Conservation (phyloP, 2,113 vertebrate genomes). For the Spheniscus mendiculus region DNA sequence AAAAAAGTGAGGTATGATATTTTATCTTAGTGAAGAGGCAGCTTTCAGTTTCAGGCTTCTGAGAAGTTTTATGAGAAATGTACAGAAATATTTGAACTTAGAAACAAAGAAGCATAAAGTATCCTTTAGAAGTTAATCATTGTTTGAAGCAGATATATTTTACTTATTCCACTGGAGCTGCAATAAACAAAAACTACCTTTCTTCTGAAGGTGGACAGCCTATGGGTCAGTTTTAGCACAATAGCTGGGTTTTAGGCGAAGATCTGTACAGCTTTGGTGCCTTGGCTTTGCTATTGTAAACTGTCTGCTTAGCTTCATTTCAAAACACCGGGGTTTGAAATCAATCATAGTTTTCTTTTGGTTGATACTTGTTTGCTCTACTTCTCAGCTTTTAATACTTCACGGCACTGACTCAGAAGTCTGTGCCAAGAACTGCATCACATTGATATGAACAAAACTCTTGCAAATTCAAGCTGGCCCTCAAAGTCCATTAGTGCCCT, state of each 20-base stretch:
- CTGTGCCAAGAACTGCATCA: conserved; percentile 73
- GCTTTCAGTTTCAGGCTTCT: background rate
- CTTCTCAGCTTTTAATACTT: conserved; percentile 60
- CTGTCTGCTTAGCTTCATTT: conserved; percentile 64
- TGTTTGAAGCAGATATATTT: background rate
- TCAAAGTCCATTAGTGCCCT: conserved; percentile 75
- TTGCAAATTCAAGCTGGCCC: conserved; percentile 55
- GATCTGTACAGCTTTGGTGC: background rate
- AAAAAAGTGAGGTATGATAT: background rate
- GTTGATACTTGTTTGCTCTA: conserved; percentile 59
- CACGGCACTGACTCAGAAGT: conserved; percentile 64
- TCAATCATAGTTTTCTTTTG: conserved; percentile 59
- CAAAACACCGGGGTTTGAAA: conserved; percentile 56
- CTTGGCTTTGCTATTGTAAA: conserved; percentile 54
- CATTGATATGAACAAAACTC: conserved; percentile 60
- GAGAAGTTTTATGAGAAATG: background rate
- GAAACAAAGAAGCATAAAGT: background rate
- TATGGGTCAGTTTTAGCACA: background rate
- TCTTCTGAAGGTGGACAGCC: background rate
- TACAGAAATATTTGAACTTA: background rate
- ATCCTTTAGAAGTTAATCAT: background rate
- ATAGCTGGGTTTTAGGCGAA: background rate
- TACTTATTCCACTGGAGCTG: background rate
- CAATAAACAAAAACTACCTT: background rate
- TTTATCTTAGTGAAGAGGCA: background rate